phyloP scores from a whole-genome alignment of 2,888 invertebrate species.

The Cordilura impudica region DNA sequence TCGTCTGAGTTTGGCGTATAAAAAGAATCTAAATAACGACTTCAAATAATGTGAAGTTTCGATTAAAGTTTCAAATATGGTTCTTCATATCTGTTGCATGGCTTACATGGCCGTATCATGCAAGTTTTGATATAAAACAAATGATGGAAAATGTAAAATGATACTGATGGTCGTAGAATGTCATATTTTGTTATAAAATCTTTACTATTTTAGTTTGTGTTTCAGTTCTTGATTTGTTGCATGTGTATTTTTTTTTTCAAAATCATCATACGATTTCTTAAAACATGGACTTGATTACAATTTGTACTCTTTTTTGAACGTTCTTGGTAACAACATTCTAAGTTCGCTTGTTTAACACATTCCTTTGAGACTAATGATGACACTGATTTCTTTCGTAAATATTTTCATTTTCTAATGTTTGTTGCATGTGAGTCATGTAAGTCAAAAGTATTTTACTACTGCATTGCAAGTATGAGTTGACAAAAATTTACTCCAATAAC shows the following conservation, averaged over 20 bases:
- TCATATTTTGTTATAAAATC: too few species aligned
- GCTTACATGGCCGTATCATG: too few species aligned
- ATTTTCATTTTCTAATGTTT: neutral
- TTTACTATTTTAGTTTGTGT: neutral
- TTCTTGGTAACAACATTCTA: neutral
- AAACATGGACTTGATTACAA: neutral
- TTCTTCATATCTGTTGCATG: too few species aligned
- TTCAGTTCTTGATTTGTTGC: neutral
- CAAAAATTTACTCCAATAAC: conserved; percentile 46
- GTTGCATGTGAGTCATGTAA: neutral
- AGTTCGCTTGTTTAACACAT: conserved; percentile 10
- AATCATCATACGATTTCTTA: neutral
- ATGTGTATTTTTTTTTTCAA: neutral
- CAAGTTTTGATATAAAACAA: too few species aligned
- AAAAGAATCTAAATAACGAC: too few species aligned
- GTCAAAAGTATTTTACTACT: conserved; percentile 16
- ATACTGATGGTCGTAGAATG: too few species aligned
- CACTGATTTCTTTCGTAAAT: conserved; percentile 36
- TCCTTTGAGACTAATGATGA: conserved; percentile 50
- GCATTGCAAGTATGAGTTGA: conserved; percentile 43
- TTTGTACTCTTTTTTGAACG: neutral
- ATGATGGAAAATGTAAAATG: too few species aligned
- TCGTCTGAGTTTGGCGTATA: too few species aligned
- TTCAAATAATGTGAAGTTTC: too few species aligned
- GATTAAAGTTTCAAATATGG: too few species aligned